Base-by-base conservation (phyloP, 1,140 invertebrate genomes). In the Penaeus japonicus region DNA sequence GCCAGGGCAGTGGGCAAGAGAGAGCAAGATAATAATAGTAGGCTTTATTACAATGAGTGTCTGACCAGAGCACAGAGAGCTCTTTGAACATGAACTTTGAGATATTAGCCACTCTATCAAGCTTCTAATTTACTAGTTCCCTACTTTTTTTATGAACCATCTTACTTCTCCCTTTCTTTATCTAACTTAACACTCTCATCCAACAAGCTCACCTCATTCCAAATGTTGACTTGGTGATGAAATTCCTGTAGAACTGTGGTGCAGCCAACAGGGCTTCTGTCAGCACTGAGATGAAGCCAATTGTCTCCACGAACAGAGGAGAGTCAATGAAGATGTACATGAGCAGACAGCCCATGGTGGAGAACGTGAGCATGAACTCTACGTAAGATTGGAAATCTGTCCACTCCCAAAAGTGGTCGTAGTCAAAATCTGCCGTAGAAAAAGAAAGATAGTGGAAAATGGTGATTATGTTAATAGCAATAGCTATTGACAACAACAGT, bases 341-440 rank as follows among this genome's bases (percentile, higher is more conserved):
- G 47, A 98, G 91, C 27, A 97, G 92, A 57, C 97, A 96, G 32
- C 96, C 95, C 10, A 96, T 92, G 24, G 96, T 94, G 82, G 96
- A 96, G 93, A 99, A 98, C 2, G 96, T 94, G 77, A 97, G 92
- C 93, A 98, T 96, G 92, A 98, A 99, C 92, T 99, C 96, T 89
- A 99, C 91, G 92, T 99, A 99, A 73, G 98, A 99, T 92, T 96
- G 95, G 92, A 99, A 99, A 93, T 99, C 98, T 87, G 98, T 99
- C 99, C 99, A 99, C 92, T 97, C 96, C 99, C 99, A 99, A 94
- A 99, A 99, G 93, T 97, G 96, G 91, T 95, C 95, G 91, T 94
- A 93, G 92, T 98, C 96, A 93, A 98, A 96, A 95, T 98, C 97
- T 98, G 93, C 65, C 89, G 89, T 20, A 73, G 81, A 57, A 84